These are phyloP conservation scores for Heliconius himera DNA, from an alignment of 1,140 invertebrate species.

Conservation along the genomic window DNA sequence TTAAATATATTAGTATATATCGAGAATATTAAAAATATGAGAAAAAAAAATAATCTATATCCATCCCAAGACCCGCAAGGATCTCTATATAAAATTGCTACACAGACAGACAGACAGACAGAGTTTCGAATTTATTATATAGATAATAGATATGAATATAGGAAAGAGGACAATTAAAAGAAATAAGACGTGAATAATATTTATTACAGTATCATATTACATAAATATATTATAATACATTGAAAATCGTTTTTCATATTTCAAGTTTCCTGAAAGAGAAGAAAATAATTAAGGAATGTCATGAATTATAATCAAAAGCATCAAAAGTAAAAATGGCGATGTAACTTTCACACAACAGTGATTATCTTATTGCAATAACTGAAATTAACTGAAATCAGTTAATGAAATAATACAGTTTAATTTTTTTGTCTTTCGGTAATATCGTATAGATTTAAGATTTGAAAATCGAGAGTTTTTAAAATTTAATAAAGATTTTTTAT, in stretches of 20 bases:
- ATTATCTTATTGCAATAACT: background rate
- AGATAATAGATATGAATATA: background rate
- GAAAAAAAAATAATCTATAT: too few relatives aligned
- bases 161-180: background rate
- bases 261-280: background rate
- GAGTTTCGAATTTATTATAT: background rate
- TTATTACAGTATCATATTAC: slow-evolving; percentile 6
- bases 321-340: background rate
- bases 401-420: too few relatives aligned
- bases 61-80: too few relatives aligned
- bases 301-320: background rate
- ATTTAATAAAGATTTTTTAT: too few relatives aligned
- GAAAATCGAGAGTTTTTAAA: too few relatives aligned
- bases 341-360: background rate
- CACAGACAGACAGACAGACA: too few relatives aligned
- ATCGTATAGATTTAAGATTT: too few relatives aligned
- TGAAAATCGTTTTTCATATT: background rate
- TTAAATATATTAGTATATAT: too few relatives aligned
- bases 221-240: background rate
- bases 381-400: too few relatives aligned
- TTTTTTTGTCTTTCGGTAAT: too few relatives aligned
- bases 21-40: too few relatives aligned
- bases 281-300: background rate
- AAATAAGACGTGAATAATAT: slow-evolving; percentile 5
- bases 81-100: too few relatives aligned